Evolutionary conservation across 2,113 vertebrate genomes (phyloP).

Genomic region (Numida meleagris): DNA sequence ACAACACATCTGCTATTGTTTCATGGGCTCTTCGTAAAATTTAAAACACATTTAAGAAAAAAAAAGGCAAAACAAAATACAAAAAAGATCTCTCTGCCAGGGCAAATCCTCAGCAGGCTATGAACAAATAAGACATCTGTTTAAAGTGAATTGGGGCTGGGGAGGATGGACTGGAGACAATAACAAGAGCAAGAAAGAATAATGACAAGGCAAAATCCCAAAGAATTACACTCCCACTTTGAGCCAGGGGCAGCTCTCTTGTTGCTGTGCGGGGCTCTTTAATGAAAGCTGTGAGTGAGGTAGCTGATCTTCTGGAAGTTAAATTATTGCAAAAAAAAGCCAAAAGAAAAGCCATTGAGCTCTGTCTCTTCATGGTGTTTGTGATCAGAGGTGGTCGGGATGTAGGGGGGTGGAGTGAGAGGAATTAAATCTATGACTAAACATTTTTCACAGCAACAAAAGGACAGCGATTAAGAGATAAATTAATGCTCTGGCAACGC

Average conservation of each 20-base stretch:
- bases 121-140: conserved; percentile 49
- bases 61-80: conserved; percentile 56
- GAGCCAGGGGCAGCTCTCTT: conserved; percentile 61
- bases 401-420: conserved; percentile 48
- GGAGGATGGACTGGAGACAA: conserved; percentile 66
- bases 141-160: conserved; percentile 54
- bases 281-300: conserved; percentile 33
- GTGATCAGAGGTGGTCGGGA: conserved; percentile 60
- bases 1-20: conserved; percentile 66
- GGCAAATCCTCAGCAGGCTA: conserved; percentile 46
- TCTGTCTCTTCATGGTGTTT: conserved; percentile 36
- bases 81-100: conserved; percentile 43
- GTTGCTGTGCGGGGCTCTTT: conserved; percentile 41
- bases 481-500: conserved; percentile 75
- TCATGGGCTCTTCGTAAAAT: conserved; percentile 43
- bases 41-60: conserved; percentile 52
- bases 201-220: conserved; percentile 82
- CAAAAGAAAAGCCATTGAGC: not conserved
- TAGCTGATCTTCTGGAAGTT: conserved; percentile 49
- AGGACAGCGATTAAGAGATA: conserved; percentile 71
- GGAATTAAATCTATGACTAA: conserved; percentile 73
- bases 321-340: not conserved
- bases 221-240: conserved; percentile 83
- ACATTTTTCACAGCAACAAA: conserved; percentile 69
- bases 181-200: conserved; percentile 82